Base-by-base conservation (phyloP, 2,888 invertebrate genomes). In the Apotomis capreana region DNA sequence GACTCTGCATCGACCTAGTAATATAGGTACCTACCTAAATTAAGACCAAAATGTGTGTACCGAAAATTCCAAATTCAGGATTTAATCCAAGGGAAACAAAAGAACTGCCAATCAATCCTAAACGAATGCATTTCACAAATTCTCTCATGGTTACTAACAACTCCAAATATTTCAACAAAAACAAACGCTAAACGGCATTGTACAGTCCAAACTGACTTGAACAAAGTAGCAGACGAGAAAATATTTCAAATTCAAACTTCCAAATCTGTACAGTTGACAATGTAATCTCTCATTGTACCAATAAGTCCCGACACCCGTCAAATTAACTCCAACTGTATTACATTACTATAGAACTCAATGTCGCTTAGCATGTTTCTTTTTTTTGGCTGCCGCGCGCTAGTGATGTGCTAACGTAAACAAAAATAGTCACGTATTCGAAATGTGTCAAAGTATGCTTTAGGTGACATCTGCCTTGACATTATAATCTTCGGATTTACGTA, bases 401-500 rank as follows among this genome's bases (percentile, higher is more conserved):
- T 84, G 86, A 83, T 83, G 83, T 81, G 74, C 81, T 78, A 84
- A 83, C 79, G 82, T 87, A 91, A 90, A 90, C 87, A 90, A 78
- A 74, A 79, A 76, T 73, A 78, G 83, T 81, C 86, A 86, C 88
- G 88, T 87, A 87, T 86, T 82, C 81, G 77, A 82, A 81, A 86
- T 79, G 81, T 89, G 89, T 89, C 91, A 88, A 86, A 87, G 84
- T 84, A 81, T 85, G 81, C 85, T 85, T 86, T 81, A 81, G 78
- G 73, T 83, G 88, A 88, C 88, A 84, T 79, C 74, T 79, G 80
- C 80, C 83, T 81, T 87, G 90, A 91, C 86, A 86, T 80, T 77
- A 83, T 91, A 91, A 92, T 89, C 91, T 86, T 61, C 5, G 84
- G 89, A 87, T 90, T 89, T 91, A 78, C 79, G 78, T 54, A 79